These are phyloP conservation scores for Drosophila prostipennis DNA, from an alignment of 2,888 invertebrate genomes.

Conservation along the genomic window DNA sequence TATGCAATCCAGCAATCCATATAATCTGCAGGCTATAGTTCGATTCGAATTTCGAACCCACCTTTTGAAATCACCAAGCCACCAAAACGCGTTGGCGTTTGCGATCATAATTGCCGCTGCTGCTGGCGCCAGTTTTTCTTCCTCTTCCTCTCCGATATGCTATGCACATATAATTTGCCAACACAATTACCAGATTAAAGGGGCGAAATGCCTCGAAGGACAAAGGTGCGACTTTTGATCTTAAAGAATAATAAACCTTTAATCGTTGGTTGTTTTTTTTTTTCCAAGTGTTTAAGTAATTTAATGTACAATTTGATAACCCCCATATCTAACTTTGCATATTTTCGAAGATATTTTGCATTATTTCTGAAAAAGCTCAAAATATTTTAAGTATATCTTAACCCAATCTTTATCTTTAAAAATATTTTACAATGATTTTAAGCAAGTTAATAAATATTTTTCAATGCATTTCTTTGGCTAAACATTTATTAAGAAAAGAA, in stretches of 20 bases:
- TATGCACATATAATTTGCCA: slow-evolving; percentile 12
- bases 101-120: slow-evolving; percentile 20
- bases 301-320: neutral
- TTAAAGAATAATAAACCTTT: neutral
- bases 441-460: neutral
- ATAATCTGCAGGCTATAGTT: slow-evolving; percentile 26
- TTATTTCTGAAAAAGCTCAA: neutral
- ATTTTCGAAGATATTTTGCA: neutral
- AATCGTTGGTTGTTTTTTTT: neutral
- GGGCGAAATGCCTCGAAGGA: slow-evolving; percentile 14
- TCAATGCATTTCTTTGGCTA: neutral
- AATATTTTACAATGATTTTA: neutral
- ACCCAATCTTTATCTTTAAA: too few species aligned
- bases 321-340: neutral
- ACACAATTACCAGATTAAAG: slow-evolving; percentile 19
- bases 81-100: slow-evolving; percentile 32
- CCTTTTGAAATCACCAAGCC: slow-evolving; percentile 14
- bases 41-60: slow-evolving; percentile 7
- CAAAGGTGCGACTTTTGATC: slow-evolving; percentile 4
- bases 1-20: slow-evolving; percentile 8
- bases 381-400: neutral
- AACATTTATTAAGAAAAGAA: neutral
- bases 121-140: slow-evolving; percentile 37
- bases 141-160: neutral
- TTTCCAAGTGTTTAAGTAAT: neutral